Conservation (phyloP, 2,888 invertebrate genomes). For the Diaphora mendica region DNA sequence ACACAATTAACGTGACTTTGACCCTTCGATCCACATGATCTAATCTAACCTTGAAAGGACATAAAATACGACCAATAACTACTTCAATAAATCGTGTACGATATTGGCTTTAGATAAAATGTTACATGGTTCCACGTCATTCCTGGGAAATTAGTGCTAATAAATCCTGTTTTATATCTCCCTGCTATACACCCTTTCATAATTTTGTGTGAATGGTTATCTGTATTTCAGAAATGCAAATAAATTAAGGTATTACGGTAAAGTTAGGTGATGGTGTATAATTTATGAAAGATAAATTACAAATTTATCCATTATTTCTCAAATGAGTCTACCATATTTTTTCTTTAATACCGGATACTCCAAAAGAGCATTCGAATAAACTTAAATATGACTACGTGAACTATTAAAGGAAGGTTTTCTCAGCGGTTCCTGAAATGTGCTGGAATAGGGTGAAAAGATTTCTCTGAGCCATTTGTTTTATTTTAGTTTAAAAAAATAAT, state of each 20-base stretch:
- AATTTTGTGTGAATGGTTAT: background rate
- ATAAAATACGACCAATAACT: constrained; percentile 2
- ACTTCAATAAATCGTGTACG: background rate
- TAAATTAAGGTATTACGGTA: background rate
- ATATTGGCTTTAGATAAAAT: constrained; percentile 4
- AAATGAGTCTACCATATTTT: too few species aligned
- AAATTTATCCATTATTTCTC: background rate
- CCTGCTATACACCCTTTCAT: background rate
- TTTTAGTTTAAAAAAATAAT: too few species aligned
- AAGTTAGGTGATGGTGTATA: background rate
- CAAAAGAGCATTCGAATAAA: too few species aligned
- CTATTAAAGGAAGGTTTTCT: too few species aligned
- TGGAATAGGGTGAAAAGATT: too few species aligned
- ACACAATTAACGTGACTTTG: background rate
- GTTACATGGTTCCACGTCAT: background rate
- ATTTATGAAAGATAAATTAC: constrained; percentile 1
- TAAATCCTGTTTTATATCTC: background rate
- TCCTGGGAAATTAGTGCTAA: background rate
- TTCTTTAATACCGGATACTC: too few species aligned
- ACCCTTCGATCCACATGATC: constrained; percentile 1
- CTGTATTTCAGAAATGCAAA: background rate
- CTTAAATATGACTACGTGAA: too few species aligned
- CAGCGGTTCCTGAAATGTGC: too few species aligned
- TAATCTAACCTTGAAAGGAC: constrained; percentile 6
- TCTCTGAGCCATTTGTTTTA: too few species aligned